Conservation (phyloP, 1,140 invertebrate species). For the Anastatus disparis region DNA sequence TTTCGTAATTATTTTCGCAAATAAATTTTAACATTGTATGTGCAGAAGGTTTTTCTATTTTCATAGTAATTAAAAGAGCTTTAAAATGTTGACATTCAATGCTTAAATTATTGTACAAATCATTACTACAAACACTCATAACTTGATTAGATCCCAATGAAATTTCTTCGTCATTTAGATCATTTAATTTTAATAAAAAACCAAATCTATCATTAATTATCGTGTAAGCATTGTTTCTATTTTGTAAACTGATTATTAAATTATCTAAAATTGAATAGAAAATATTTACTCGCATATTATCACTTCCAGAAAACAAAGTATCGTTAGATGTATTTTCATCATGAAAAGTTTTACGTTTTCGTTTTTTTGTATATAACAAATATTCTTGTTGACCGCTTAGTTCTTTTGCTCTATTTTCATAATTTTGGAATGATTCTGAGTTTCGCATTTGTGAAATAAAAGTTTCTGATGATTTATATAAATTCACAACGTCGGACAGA, state of each 20-base stretch:
- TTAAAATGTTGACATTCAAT: background rate
- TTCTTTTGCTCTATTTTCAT: constrained; percentile 1
- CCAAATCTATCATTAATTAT: background rate
- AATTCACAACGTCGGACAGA: background rate
- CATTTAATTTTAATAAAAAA: background rate
- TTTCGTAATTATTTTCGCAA: constrained; percentile 1
- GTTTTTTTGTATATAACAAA: background rate
- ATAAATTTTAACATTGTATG: background rate
- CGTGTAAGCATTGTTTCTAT: background rate
- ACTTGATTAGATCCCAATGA: background rate
- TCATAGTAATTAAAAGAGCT: background rate
- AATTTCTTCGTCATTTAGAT: background rate
- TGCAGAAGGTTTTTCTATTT: background rate
- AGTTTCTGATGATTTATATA: background rate
- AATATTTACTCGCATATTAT: background rate
- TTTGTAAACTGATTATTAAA: background rate
- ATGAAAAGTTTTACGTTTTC: background rate
- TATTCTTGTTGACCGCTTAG: background rate
- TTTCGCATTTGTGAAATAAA: background rate
- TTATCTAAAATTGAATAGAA: no score
- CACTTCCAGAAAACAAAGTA: background rate
- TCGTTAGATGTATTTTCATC: background rate
- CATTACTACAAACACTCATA: background rate
- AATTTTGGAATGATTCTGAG: background rate
- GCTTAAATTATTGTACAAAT: background rate